Evolutionary conservation across 2,113 vertebrate species (phyloP), one percentile per base, ranked within the genome.

Genomic region (Rhinolophus ferrumequinum): DNA sequence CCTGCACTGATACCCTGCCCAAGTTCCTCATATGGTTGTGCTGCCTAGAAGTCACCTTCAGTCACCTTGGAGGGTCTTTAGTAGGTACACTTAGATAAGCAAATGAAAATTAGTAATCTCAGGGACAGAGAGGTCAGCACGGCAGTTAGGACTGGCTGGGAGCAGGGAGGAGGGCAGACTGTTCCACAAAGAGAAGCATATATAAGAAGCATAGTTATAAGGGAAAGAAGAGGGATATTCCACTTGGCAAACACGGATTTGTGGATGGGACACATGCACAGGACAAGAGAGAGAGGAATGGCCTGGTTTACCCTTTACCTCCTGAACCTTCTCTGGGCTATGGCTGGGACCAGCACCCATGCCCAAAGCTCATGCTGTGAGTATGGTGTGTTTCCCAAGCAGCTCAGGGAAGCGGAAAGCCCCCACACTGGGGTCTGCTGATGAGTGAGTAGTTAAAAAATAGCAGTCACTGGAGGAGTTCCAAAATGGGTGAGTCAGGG

Each of bases 341-440:
- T 16, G 10, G 66, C 62, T 33, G 88, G 66, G 58, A 88, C 81
- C 50, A 35, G 44, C 16, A 38, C 81, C 30, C 54, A 62, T 26
- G 35, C 33, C 84, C 33, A 0, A 38, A 93, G 81, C 38, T 92
- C 94, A 6, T 98, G 97, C 95, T 95, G 97, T 98, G 91, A 98
- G 97, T 96, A 91, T 15, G 2, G 16, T 15, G 1, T 14, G 56
- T 56, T 13, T 54, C 58, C 50, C 5, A 8, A 69, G 41, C 3
- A 58, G 44, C 3, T 9, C 44, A 69, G 64, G 11, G n/a, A 28
- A 47, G 41, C 21, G 50, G 19, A 66, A 22, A 89, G 30, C 58
- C 84, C 77, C 56, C 19, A 41, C 10, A 1, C 13, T 35, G 30
- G 73, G 19, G 2, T 70, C 67, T 47, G 24, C 26, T 35, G 41